A percentile compares a stretch with the other conserved stretches of the same genome.
phyloP scores from a whole-genome alignment of 2,797 vertebrate species.

The Oreortyx pictus region DNA sequence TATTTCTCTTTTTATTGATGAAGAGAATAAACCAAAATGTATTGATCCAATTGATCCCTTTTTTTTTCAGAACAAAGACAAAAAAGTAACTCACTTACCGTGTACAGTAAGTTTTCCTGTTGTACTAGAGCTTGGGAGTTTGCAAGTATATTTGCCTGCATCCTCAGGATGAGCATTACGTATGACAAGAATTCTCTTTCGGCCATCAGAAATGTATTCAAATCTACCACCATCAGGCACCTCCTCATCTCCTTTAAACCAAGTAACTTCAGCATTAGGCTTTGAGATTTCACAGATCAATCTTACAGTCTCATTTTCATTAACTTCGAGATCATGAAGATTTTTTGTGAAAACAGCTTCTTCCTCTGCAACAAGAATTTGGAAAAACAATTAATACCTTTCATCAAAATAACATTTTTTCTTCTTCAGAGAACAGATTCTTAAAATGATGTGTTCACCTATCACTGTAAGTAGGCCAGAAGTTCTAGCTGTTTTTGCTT shows the following conservation, averaged over 20 bases:
- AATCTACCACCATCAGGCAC: constrained; percentile 93
- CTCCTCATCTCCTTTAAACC: constrained; percentile 93
- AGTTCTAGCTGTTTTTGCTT: constrained; percentile 91
- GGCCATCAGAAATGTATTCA: constrained; percentile 90
- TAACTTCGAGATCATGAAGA: constrained; percentile 91
- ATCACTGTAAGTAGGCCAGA: constrained; percentile 95
- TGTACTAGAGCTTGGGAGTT: constrained; percentile 87
- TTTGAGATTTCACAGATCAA: constrained; percentile 96
- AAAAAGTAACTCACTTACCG: constrained; percentile 78
- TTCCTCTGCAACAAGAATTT: constrained; percentile 86
- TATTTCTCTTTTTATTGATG: background rate
- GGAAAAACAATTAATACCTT: background rate
- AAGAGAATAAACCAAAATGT: background rate
- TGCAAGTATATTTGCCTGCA: constrained; percentile 90
- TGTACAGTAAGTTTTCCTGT: constrained; percentile 90
- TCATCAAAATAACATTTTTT: background rate
- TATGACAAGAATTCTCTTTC: constrained; percentile 91
- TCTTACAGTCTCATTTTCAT: constrained; percentile 93
- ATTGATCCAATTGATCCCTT: background rate
- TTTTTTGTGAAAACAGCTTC: constrained; percentile 95
- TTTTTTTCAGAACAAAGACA: background rate
- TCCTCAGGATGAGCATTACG: constrained; percentile 88
- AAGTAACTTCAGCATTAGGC: constrained; percentile 89
- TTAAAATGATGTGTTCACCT: constrained; percentile 79
- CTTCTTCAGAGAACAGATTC: background rate